Evolutionary conservation across 2,113 vertebrate genomes (phyloP), one percentile per base, ranked within the genome.

Genomic region (Austrofundulus limnaeus): DNA sequence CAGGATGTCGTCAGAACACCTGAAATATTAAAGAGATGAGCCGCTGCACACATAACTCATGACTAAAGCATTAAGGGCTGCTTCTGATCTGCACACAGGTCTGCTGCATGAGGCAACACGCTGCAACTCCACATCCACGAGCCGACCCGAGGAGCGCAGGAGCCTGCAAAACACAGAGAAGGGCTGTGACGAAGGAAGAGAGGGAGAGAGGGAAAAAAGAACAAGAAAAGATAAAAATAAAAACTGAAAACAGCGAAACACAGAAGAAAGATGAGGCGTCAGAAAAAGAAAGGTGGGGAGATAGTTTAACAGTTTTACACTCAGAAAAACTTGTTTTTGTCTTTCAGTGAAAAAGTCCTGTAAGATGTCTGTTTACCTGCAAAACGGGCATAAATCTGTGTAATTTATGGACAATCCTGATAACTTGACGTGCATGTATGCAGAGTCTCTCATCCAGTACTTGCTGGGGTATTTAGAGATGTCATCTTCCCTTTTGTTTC

Each of bases 11-110:
- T 87, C 85, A 84, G 73, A 60, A 78, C 14, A 55, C 43, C 76
- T 86, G 71, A 78, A 87, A 80, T 80, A 84, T 84, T 78, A 81
- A 84, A 76, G 69, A 86, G 62, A 25, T 4, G 24, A 49, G 23
- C 61, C 51, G 63, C 59, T 66, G 77, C 47, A 43, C 23, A 77
- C 57, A 61, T 66, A n/a, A 75, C 50, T 80, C 70, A 80, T 75
- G 78, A 84, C 76, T 82, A 72, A 80, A 80, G 70, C 67, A 85
- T 73, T 70, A 74, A 70, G 67, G 64, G 69, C 54, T 37, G 59
- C 66, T 68, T 64, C 61, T 78, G 77, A 78, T 80, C 61, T 67
- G 31, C 19, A 56, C 56, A 66, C 72, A 75, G 70, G 74, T 67
- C 70, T 67, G 71, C 52, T 25, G 74, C 42, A 78, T 86, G 85